Evolutionary conservation across 2,113 vertebrate genomes (phyloP).

Genomic region (Gobiocypris rarus): DNA sequence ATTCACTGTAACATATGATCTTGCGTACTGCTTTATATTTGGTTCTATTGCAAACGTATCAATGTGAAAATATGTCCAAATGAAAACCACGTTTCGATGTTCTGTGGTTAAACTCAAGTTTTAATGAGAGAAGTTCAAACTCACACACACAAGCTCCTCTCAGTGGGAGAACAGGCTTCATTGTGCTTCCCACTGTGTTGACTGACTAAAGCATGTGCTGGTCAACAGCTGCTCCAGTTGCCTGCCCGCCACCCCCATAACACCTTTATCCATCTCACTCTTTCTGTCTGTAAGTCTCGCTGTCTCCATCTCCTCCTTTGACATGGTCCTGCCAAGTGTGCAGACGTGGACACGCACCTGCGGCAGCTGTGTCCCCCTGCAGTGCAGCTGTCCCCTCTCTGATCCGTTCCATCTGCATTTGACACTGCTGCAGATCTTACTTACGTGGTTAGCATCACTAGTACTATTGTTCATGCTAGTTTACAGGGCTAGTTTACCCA

Average conservation of each 20-base stretch:
- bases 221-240: slow-evolving; percentile 76
- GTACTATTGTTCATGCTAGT: not conserved
- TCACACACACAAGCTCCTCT: slow-evolving; percentile 34
- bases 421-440: slow-evolving; percentile 40
- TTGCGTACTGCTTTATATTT: slow-evolving; percentile 2
- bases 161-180: slow-evolving; percentile 72
- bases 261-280: slow-evolving; percentile 71
- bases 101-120: not conserved
- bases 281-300: slow-evolving; percentile 53
- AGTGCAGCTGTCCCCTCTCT: slow-evolving; percentile 71
- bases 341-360: slow-evolving; percentile 38
- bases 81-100: not conserved
- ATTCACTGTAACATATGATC: not conserved
- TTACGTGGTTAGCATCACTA: not conserved
- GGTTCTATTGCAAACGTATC: not conserved
- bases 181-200: slow-evolving; percentile 77
- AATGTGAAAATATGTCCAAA: not conserved
- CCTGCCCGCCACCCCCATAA: slow-evolving; percentile 51
- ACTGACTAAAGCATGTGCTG: slow-evolving; percentile 80
- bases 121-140: slow-evolving; percentile 8
- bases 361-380: slow-evolving; percentile 36
- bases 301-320: not conserved
- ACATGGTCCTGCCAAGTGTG: not conserved
- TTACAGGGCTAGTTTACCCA: no score
- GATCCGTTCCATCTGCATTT: slow-evolving; percentile 61